Percentiles rank a stretch among this genome's conserved stretches.
Conservation (phyloP, 2,888 invertebrate genomes). For the Sinodicranocentrus sp. region DNA sequence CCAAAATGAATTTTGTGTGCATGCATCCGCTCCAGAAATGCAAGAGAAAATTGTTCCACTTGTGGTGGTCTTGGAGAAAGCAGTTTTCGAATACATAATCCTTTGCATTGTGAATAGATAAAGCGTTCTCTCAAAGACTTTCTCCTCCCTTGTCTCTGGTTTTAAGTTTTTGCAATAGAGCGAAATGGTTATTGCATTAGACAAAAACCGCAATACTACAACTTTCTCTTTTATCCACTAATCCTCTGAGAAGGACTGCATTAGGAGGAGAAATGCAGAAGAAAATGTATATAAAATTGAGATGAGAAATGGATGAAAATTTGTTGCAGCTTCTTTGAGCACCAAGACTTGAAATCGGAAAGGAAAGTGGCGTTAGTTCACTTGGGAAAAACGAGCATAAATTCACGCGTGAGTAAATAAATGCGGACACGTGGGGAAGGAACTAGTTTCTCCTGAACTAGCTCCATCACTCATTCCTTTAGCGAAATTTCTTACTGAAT, state of each 20-base stretch:
- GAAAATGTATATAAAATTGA: not conserved
- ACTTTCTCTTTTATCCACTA: not conserved
- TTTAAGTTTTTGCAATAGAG: not conserved
- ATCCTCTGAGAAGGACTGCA: not conserved
- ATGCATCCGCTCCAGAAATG: too few relatives aligned
- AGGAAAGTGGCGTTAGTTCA: not conserved
- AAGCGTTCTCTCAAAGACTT: too few relatives aligned
- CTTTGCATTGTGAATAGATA: too few relatives aligned
- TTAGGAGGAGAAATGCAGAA: not conserved
- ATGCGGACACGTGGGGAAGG: slow-evolving; percentile 25
- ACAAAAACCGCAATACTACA: not conserved
- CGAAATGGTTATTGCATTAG: slow-evolving; percentile 16
- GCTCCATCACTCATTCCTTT: too few relatives aligned
- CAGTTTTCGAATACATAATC: too few relatives aligned
- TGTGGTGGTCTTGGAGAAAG: too few relatives aligned
- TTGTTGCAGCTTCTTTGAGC: not conserved
- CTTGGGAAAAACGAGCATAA: slow-evolving; percentile 35
- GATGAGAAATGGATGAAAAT: not conserved
- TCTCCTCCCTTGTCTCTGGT: not conserved
- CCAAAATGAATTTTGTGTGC: too few relatives aligned
- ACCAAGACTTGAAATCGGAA: too few relatives aligned
- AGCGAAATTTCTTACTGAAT: too few relatives aligned
- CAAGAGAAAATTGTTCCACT: too few relatives aligned
- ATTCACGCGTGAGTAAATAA: slow-evolving; percentile 54
- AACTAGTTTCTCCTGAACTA: not conserved